Conservation (phyloP, 2,888 invertebrate genomes). For the Lysandra bellargus region DNA sequence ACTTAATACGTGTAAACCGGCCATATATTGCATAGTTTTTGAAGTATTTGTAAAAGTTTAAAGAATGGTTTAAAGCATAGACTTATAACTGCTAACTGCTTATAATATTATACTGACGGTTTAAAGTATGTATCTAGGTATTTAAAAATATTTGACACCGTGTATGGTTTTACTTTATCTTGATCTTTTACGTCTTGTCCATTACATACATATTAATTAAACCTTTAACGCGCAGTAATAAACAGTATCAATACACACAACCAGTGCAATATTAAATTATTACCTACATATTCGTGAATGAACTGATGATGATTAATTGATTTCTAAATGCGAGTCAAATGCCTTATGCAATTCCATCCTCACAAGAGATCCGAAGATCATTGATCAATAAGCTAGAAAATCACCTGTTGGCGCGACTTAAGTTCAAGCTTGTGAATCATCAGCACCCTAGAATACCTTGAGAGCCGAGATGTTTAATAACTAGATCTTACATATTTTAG, state of each 20-base stretch:
- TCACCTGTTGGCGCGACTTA: not conserved
- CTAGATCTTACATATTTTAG: not conserved
- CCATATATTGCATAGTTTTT: no score
- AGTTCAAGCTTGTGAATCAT: not conserved
- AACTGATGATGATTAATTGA: not conserved
- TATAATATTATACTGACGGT: no score
- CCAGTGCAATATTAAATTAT: slow-evolving; percentile 30
- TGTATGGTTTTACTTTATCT: no score
- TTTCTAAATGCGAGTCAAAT: slow-evolving; percentile 37
- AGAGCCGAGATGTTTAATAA: no score
- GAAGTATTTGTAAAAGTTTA: no score
- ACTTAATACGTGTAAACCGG: no score
- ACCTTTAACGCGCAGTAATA: not conserved
- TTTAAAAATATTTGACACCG: not conserved
- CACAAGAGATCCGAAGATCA: not conserved
- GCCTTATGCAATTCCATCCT: slow-evolving; percentile 30
- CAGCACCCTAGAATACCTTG: not conserved
- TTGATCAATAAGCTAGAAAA: not conserved
- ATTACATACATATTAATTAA: not conserved
- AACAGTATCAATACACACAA: slow-evolving; percentile 9
- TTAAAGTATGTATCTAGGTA: no score
- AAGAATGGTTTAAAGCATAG: no score
- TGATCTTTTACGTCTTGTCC: no score
- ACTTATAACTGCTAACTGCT: no score
- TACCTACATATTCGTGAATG: not conserved